Evolutionary conservation across 2,113 vertebrate genomes (phyloP), one percentile per base, ranked within the genome.

Genomic region (Chamaea fasciata): DNA sequence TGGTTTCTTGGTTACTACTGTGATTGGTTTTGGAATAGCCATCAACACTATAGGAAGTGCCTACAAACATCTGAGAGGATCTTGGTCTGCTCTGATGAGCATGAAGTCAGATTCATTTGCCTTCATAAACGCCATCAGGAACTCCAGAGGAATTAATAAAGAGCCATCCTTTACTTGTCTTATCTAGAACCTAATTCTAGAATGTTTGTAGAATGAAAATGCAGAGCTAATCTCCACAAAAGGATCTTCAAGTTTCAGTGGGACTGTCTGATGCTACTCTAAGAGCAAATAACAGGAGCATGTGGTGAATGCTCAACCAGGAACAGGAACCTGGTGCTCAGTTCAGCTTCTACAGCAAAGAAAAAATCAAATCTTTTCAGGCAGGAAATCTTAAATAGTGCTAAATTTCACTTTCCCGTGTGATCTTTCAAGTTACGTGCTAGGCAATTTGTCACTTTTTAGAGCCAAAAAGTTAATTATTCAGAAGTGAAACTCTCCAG

Each of bases 391-490:
- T 93, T 94, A 96, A 91, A 95, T 56, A 86, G 71, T 4, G 3
- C 68, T 94, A 95, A 91, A 92, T 97, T 96, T 95, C 83, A 63
- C 91, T 91, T 95, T 91, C 53, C 50, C 10, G 47, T 50, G 78
- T 74, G 86, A 92, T 93, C 75, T 86, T 95, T 97, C 94, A 95
- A 87, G 80, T 31, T 95, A 76, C 31, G 37, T 69, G 52, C 26
- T 73, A 53, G 57, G 71, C 30, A 83, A 92, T 97, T 97, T 97
- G 90, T 96, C 91, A 96, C 47, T 93, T 95, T 69, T 95, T 75
- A 95, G 85, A 96, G 77, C 42, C 77, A 80, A 97, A 96, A 97
- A 95, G 95, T 97, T 94, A 95, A 96, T 97, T 96, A 55, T 96
- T 93, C 68, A 79, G 53, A 90, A 95, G 63, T 64, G 28, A 83